Evolutionary conservation across 35 echinoderm and acorn worm species (phyloP).

Genomic region (Diadema setosum): DNA sequence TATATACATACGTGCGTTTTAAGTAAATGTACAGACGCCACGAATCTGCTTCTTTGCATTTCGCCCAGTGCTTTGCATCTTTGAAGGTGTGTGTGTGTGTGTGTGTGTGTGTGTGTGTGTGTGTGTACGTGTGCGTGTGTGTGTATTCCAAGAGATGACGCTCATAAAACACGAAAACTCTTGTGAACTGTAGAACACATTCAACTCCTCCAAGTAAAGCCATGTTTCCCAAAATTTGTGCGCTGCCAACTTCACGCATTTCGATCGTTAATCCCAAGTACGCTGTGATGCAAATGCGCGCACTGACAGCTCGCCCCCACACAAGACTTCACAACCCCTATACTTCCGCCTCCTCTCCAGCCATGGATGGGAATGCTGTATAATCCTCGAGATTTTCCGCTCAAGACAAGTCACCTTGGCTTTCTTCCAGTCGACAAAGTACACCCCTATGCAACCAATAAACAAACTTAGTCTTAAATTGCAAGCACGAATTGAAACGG

Average conservation of each 20-base stretch:
- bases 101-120: background rate
- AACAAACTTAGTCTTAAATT: background rate
- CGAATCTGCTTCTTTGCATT: too few species aligned
- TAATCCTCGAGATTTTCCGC: background rate
- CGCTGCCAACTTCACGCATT: background rate
- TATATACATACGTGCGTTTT: too few species aligned
- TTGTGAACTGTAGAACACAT: too few species aligned
- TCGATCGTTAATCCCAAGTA: background rate
- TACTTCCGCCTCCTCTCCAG: too few species aligned
- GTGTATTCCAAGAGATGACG: too few species aligned
- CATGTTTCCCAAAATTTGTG: background rate
- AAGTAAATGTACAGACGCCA: too few species aligned
- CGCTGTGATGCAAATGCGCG: background rate
- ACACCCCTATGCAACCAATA: background rate
- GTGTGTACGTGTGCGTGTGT: background rate
- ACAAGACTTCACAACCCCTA: too few species aligned
- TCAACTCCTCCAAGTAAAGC: too few species aligned
- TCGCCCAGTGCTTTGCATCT: background rate
- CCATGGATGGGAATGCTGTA: too few species aligned
- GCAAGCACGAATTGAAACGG: background rate
- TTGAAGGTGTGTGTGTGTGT: background rate
- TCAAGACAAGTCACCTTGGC: background rate
- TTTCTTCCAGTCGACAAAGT: background rate
- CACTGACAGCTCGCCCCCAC: background rate
- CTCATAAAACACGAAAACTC: too few species aligned